Percentiles rank a stretch among this genome's conserved stretches.
Conservation (phyloP, 2,797 vertebrate species). For the Euphonia xanthogaster region DNA sequence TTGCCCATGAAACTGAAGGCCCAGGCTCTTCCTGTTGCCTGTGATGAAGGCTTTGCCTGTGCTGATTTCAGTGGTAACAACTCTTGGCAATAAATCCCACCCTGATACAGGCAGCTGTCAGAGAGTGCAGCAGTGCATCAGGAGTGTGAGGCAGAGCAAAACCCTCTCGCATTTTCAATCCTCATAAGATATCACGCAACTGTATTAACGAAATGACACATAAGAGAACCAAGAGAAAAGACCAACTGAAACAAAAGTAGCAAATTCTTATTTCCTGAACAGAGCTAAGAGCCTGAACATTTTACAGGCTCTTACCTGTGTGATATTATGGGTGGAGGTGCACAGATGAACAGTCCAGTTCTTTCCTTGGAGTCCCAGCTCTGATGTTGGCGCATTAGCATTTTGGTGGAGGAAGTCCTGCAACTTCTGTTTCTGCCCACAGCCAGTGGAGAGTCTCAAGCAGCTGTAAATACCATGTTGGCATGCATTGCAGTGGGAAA, state of each 20-base stretch:
- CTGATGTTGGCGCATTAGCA: neutral
- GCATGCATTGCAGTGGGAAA: neutral
- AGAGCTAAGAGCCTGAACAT: neutral
- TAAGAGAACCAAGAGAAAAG: neutral
- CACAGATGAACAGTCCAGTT: neutral
- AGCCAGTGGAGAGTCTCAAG: neutral
- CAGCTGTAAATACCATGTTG: neutral
- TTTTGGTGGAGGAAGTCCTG: neutral
- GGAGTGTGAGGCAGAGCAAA: neutral
- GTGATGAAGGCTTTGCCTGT: neutral
- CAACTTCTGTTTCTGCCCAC: neutral
- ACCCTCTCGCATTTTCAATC: neutral
- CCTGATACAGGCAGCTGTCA: neutral
- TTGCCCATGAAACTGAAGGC: neutral
- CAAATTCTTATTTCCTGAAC: neutral
- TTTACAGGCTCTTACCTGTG: neutral
- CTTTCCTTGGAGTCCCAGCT: neutral
- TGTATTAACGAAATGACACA: neutral
- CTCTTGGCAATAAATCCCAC: rapidly evolving
- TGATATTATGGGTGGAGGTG: neutral
- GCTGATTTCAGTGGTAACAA: neutral
- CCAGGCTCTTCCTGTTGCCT: neutral
- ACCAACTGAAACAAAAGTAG: neutral
- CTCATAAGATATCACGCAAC: neutral
- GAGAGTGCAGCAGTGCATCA: neutral